Evolutionary conservation across 2,113 vertebrate genomes (phyloP), one percentile per base, ranked within the genome.

Genomic region (Salvelinus fontinalis): DNA sequence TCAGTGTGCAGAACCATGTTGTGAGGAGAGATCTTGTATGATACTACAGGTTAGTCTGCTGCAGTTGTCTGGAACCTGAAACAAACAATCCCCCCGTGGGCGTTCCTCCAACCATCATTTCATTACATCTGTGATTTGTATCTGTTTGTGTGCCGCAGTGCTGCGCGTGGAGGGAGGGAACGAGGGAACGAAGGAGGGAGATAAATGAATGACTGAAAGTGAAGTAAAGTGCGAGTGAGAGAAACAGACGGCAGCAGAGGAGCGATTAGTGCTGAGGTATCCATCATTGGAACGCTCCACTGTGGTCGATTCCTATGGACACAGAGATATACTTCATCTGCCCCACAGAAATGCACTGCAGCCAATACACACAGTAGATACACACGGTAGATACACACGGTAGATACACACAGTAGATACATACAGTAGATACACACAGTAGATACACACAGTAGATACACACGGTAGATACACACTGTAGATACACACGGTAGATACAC

Each of bases 211-310:
- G 83, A 89, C 79, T 83, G 83, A 85, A 83, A 82, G 85, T 64
- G 82, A 77, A 84, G 84, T 79, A 84, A 87, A 89, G 85, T 85
- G 73, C 71, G 88, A 80, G 85, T 77, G 89, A 90, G 86, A 83
- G 86, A 87, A 88, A 85, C 84, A 85, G 87, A 87, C 88, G 85
- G 84, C 87, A 88, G 90, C 68, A 79, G 84, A 89, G 86, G 88
- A 91, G 85, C 88, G 81, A 90, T 92, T 91, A 91, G 86, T 87
- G 89, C 70, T n/a, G 84, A 70, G 84, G 85, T 78, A 92, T 91
- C 88, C 87, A 92, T 91, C 90, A 91, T 20, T 81, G 83, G 76
- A 85, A 84, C 79, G 67, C 77, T 44, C 44, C 75, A 20, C 83
- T 82, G 82, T 85, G 90, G 89, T 91, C 85, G 88, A 89, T 92